Conservation (phyloP, 2,888 invertebrate species). For the Caenorhabditis becei region DNA sequence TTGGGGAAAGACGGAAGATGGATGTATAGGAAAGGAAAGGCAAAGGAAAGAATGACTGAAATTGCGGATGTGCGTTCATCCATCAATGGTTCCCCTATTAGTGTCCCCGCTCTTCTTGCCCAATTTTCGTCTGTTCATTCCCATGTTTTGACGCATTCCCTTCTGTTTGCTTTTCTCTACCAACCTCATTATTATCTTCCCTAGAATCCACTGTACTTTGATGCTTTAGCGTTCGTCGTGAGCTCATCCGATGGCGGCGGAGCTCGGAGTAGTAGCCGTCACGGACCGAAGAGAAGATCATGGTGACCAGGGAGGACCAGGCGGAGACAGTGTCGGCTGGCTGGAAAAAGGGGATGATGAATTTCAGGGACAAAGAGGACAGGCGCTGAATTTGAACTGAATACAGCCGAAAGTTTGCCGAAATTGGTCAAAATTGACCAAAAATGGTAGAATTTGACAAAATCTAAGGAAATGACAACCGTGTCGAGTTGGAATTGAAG, state of each 20-base stretch:
- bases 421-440: too few species aligned
- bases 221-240: slow-evolving; percentile 62
- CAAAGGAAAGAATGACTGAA: not conserved
- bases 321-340: slow-evolving; percentile 80
- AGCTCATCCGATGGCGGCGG: slow-evolving; percentile 70
- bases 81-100: slow-evolving; percentile 1
- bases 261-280: slow-evolving; percentile 81
- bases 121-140: not conserved
- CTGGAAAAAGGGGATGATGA: slow-evolving; percentile 63
- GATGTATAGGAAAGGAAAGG: not conserved
- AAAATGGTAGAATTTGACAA: too few species aligned
- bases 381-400: too few species aligned
- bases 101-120: not conserved
- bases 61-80: slow-evolving; percentile 28
- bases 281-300: slow-evolving; percentile 79
- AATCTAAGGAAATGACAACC: too few species aligned
- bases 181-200: slow-evolving; percentile 58
- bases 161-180: slow-evolving; percentile 5
- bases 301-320: slow-evolving; percentile 78
- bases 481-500: too few species aligned
- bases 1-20: not conserved
- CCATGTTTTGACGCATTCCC: not conserved
- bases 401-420: too few species aligned
- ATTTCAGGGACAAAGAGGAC: not conserved
- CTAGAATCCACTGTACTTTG: slow-evolving; percentile 69